Conservation (phyloP, 2,888 invertebrate species). For the Drosophila subquinaria region DNA sequence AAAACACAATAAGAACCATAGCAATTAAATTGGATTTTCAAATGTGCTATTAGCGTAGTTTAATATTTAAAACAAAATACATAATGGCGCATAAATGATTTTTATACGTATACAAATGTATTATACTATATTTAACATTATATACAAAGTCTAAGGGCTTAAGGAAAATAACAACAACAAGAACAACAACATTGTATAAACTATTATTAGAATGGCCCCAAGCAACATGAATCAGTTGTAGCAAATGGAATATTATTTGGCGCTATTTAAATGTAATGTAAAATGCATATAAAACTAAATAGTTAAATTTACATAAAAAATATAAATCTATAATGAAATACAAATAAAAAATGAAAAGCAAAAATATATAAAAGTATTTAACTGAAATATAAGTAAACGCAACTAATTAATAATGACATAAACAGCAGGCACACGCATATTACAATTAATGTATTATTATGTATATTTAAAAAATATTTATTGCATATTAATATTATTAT, state of each 20-base stretch:
- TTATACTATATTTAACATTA: slow-evolving; percentile 50
- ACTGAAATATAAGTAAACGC: slow-evolving; percentile 45
- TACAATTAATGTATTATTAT: slow-evolving; percentile 76
- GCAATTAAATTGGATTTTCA: slow-evolving; percentile 64
- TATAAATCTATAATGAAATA: slow-evolving; percentile 19
- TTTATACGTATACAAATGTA: slow-evolving; percentile 71
- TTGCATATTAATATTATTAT: slow-evolving; percentile 80
- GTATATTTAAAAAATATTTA: slow-evolving; percentile 80
- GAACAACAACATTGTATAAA: slow-evolving; percentile 42
- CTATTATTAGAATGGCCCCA: slow-evolving; percentile 28
- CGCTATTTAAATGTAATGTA: slow-evolving; percentile 74
- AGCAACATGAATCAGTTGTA: slow-evolving; percentile 58
- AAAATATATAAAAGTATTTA: slow-evolving; percentile 54
- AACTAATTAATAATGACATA: slow-evolving; percentile 58
- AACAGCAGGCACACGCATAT: slow-evolving; percentile 73
- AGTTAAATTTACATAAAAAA: slow-evolving; percentile 78
- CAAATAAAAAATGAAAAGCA: neutral
- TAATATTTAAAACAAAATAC: slow-evolving; percentile 41
- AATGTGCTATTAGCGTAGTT: slow-evolving; percentile 78
- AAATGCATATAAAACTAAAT: slow-evolving; percentile 76
- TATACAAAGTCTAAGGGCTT: slow-evolving; percentile 49
- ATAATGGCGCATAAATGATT: slow-evolving; percentile 62
- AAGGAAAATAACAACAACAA: slow-evolving; percentile 18
- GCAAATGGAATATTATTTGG: slow-evolving; percentile 77
- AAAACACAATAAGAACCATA: slow-evolving; percentile 39